Evolutionary conservation across 2,797 vertebrate species (phyloP).

Genomic region (Pseudochirops cupreus): DNA sequence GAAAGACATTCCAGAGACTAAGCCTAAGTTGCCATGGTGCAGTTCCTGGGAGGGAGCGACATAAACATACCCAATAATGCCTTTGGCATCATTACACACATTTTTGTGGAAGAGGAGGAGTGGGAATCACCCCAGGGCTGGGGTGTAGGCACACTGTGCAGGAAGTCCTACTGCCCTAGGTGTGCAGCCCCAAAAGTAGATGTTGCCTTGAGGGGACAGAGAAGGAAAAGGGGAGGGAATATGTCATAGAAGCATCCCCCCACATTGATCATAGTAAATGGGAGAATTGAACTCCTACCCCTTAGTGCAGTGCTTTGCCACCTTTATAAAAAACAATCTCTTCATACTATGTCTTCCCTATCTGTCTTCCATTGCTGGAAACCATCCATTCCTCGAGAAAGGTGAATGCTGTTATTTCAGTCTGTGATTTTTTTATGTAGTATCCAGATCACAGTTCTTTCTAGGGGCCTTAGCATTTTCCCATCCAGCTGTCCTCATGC

Average conservation of each 20-base stretch:
- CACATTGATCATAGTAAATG: not conserved
- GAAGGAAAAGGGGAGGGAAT: not conserved
- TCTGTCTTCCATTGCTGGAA: not conserved
- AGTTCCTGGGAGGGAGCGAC: not conserved
- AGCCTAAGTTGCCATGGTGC: not conserved
- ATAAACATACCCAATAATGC: not conserved
- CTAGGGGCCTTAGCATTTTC: not conserved
- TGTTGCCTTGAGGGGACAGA: not conserved
- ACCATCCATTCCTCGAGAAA: not conserved
- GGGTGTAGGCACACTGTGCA: not conserved
- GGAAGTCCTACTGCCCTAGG: not conserved
- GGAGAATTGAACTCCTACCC: not conserved
- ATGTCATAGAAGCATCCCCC: not conserved
- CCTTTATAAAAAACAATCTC: not conserved
- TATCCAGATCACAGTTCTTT: not conserved
- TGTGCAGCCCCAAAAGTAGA: not conserved
- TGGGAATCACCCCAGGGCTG: not conserved
- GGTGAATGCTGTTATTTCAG: not conserved
- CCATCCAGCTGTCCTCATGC: not conserved
- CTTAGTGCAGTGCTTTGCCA: not conserved
- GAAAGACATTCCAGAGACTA: not conserved
- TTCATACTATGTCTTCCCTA: not conserved
- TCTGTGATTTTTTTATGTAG: not conserved
- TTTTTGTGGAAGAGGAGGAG: not conserved
- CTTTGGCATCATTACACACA: not conserved